These are phyloP conservation scores for Caenorhabditis sinica DNA, from an alignment of 2,888 invertebrate genomes.

Conservation along the genomic window DNA sequence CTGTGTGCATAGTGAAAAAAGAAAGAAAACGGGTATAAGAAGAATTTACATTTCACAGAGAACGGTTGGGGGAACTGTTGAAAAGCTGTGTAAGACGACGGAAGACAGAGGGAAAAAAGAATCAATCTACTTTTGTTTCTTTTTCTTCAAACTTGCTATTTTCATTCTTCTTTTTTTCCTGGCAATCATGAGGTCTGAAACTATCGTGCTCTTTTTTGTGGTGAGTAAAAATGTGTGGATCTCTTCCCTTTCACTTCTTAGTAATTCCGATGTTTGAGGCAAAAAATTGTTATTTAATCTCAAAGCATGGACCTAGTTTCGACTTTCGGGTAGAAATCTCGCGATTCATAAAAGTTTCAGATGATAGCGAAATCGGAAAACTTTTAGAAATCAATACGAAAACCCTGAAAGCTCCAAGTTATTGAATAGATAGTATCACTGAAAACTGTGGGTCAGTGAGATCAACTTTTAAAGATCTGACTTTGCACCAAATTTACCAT, in stretches of 20 bases:
- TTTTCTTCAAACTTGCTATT: not conserved
- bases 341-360: too few species aligned
- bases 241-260: too few species aligned
- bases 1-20: constrained; percentile 19
- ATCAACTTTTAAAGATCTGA: too few species aligned
- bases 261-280: not conserved
- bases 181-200: not conserved
- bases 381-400: too few species aligned
- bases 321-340: too few species aligned
- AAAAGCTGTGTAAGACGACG: not conserved
- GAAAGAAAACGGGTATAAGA: not conserved
- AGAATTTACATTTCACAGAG: constrained; percentile 6
- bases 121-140: constrained; percentile 13
- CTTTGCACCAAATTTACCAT: too few species aligned
- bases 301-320: too few species aligned
- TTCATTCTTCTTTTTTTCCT: constrained; percentile 2
- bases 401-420: too few species aligned
- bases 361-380: too few species aligned
- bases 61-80: not conserved
- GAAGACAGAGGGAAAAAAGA: constrained; percentile 1
- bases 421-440: too few species aligned
- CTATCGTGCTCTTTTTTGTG: not conserved
- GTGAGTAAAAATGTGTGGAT: not conserved
- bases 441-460: too few species aligned
- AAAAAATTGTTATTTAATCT: not conserved